Evolutionary conservation across 2,888 invertebrate species (phyloP).

Genomic region (Papilio elwesi): DNA sequence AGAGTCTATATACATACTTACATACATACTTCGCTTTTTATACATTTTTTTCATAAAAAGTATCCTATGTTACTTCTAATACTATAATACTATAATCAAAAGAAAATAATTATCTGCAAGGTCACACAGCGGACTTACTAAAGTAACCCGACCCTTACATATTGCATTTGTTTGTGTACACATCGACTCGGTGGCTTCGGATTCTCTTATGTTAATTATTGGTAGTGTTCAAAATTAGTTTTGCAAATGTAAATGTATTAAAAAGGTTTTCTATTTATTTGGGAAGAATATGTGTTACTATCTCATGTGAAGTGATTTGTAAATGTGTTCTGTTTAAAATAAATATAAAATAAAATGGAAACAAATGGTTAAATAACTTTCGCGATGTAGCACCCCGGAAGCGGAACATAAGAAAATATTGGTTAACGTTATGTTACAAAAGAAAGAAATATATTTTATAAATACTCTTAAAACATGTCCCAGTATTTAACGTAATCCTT

Average conservation of each 20-base stretch:
- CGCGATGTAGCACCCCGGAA: too few relatives aligned
- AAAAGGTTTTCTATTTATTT: background rate
- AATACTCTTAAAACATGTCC: too few relatives aligned
- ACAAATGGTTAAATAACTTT: too few relatives aligned
- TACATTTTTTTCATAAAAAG: background rate
- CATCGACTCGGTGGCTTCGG: slow-evolving; percentile 10
- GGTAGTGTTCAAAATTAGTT: slow-evolving; percentile 2
- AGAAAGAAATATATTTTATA: too few relatives aligned
- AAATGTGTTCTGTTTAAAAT: background rate
- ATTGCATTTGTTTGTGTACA: slow-evolving; percentile 27
- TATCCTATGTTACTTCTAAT: background rate
- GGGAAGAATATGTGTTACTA: background rate
- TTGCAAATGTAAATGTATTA: background rate
- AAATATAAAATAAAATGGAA: too few relatives aligned
- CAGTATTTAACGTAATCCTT: too few relatives aligned
- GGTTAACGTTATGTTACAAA: too few relatives aligned
- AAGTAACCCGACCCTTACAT: slow-evolving; percentile 22
- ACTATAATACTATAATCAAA: too few relatives aligned
- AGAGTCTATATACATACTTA: too few relatives aligned
- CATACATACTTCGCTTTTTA: too few relatives aligned
- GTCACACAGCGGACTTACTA: slow-evolving; percentile 17
- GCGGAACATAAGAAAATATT: too few relatives aligned
- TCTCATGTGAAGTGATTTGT: background rate
- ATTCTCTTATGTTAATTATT: slow-evolving; percentile 31
- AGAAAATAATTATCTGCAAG: slow-evolving; percentile 6